Evolutionary conservation across 2,797 vertebrate genomes (phyloP).

Genomic region (Euthynnus affinis): DNA sequence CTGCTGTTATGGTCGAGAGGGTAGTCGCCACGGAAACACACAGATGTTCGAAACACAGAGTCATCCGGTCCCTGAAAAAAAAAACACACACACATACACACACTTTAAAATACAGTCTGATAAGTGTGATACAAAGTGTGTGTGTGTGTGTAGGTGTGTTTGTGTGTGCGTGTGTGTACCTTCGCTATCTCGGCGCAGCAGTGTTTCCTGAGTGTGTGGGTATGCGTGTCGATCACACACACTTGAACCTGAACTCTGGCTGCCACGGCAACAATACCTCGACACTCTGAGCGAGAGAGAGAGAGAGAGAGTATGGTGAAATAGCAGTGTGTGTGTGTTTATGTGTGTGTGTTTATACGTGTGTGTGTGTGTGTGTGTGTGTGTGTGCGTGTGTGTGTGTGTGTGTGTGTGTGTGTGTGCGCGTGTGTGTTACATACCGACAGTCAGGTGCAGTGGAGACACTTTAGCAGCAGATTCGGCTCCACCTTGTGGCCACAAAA

Average conservation of each 20-base stretch:
- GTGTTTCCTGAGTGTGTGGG: slow-evolving; percentile 48
- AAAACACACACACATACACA: slow-evolving; percentile 13
- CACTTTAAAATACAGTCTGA: neutral
- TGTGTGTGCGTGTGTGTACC: slow-evolving; percentile 32
- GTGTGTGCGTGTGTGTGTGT: neutral
- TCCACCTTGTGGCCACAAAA: slow-evolving; percentile 53
- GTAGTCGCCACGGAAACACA: slow-evolving; percentile 39
- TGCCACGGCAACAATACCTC: slow-evolving; percentile 10
- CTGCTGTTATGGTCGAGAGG: slow-evolving; percentile 33
- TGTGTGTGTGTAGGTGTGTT: slow-evolving; percentile 7
- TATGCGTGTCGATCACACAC: slow-evolving; percentile 29
- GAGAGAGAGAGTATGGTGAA: neutral
- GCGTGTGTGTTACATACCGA: slow-evolving; percentile 16
- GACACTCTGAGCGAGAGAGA: slow-evolving; percentile 24
- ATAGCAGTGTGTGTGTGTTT: neutral
- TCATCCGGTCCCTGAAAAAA: slow-evolving; percentile 21
- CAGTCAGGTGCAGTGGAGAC: slow-evolving; percentile 16
- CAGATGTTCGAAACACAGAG: slow-evolving; percentile 24
- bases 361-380: neutral
- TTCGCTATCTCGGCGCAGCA: slow-evolving; percentile 29
- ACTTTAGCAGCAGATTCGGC: neutral
- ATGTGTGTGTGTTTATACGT: neutral
- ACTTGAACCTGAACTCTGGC: slow-evolving; percentile 35
- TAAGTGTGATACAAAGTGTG: neutral
- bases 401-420: neutral